Percentiles rank a stretch among this genome's conserved stretches.
phyloP scores from a whole-genome alignment of 2,797 vertebrate species.

The Platyrinchus mystaceus region DNA sequence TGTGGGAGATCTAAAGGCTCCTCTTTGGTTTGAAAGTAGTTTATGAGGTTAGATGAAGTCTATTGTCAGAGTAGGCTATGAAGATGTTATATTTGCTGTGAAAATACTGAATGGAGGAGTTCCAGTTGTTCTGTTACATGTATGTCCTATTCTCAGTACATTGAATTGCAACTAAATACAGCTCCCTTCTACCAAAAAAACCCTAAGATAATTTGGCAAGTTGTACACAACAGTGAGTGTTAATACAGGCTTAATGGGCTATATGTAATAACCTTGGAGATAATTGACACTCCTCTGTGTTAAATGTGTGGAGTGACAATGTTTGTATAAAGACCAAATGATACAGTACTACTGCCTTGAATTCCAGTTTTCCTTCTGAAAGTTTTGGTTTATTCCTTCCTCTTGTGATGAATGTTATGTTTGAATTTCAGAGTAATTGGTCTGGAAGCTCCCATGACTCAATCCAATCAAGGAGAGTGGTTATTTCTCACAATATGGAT shows the following conservation, averaged over 20 bases:
- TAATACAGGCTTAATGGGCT: neutral
- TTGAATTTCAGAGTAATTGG: slow-evolving; percentile 79
- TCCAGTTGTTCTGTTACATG: neutral
- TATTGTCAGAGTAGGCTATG: neutral
- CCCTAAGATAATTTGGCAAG: neutral
- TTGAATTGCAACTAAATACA: neutral
- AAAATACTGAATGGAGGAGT: neutral
- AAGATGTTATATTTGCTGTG: neutral
- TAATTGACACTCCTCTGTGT: neutral
- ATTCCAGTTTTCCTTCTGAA: neutral
- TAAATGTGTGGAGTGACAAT: neutral
- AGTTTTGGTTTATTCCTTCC: neutral
- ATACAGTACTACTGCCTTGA: neutral
- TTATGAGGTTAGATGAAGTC: neutral
- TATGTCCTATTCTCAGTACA: neutral
- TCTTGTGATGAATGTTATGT: neutral
- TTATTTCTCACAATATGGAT: slow-evolving; percentile 96
- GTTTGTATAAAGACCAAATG: neutral
- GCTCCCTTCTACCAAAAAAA: neutral
- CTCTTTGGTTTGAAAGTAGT: neutral
- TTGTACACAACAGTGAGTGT: neutral
- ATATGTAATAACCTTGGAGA: neutral
- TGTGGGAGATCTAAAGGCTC: neutral
- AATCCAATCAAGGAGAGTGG: slow-evolving; percentile 84
- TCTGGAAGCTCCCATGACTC: slow-evolving; percentile 80